phyloP scores from a whole-genome alignment of 2,888 invertebrate species.

The Netelia virgata region DNA sequence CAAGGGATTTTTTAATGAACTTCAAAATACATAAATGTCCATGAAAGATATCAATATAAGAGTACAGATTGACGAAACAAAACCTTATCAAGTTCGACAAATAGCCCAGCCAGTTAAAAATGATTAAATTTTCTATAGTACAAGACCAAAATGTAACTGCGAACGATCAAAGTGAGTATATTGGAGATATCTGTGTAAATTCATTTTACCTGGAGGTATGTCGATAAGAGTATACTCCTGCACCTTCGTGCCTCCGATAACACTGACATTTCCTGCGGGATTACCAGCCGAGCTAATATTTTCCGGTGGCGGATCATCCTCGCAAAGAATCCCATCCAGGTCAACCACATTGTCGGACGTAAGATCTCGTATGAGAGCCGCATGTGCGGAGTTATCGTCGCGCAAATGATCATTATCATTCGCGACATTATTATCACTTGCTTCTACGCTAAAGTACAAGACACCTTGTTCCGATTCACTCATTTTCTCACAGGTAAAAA shows the following conservation, averaged over 20 bases:
- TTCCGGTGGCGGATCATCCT: background rate
- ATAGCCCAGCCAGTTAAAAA: no score
- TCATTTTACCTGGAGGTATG: conserved; percentile 16
- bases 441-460: conserved; percentile 49
- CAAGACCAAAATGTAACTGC: no score
- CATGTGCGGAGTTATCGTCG: conserved; percentile 40
- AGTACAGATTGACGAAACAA: no score
- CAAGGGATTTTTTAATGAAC: no score
- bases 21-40: no score
- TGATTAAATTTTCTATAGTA: no score
- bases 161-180: background rate
- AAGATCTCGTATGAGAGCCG: conserved; percentile 57
- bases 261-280: background rate
- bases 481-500: conserved; percentile 61
- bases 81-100: no score
- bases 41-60: no score
- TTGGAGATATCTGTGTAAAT: background rate
- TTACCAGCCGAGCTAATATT: background rate
- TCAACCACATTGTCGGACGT: conserved; percentile 50
- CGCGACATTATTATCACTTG: conserved; percentile 28
- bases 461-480: conserved; percentile 57
- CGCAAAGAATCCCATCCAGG: conserved; percentile 25
- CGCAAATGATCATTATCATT: conserved; percentile 20
- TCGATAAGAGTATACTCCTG: conserved; percentile 2
- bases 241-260: background rate